A percentile compares a stretch with the other conserved stretches of the same genome.
Evolutionary conservation across 2,888 invertebrate genomes (phyloP).

Genomic region (Phytoseiulus persimilis): DNA sequence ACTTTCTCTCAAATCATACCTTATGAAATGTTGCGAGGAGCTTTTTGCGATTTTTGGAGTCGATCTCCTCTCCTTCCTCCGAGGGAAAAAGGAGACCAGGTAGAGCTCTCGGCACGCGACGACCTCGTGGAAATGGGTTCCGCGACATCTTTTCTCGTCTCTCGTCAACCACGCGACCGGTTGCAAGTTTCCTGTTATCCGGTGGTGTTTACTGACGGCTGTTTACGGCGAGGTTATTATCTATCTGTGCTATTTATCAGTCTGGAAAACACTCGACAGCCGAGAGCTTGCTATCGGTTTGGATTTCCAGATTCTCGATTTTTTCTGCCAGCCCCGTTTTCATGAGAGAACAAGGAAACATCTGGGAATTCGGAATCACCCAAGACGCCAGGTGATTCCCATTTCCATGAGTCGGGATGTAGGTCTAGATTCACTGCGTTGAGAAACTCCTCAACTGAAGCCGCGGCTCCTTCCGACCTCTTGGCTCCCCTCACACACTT

Average conservation of each 20-base stretch:
- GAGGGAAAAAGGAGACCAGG: neutral
- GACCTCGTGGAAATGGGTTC: neutral
- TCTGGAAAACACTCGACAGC: neutral
- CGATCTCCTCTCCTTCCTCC: neutral
- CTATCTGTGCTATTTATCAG: neutral
- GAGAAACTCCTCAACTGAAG: neutral
- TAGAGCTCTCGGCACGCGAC: neutral
- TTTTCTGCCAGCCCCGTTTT: too few species aligned
- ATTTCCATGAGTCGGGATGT: too few species aligned
- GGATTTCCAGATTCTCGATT: too few species aligned
- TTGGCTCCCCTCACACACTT: too few species aligned
- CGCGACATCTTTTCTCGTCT: neutral
- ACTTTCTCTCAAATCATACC: neutral
- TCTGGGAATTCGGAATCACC: too few species aligned
- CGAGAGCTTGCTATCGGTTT: neutral
- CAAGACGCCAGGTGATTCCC: too few species aligned
- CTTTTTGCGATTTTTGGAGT: neutral
- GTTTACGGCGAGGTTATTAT: neutral
- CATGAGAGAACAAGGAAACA: too few species aligned
- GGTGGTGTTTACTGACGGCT: neutral
- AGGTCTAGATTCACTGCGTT: too few species aligned
- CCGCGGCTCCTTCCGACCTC: neutral
- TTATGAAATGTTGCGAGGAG: neutral
- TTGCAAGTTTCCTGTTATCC: neutral
- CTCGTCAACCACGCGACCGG: neutral